Base-by-base conservation (phyloP, 2,797 vertebrate species). In the Lophura swinhoii region DNA sequence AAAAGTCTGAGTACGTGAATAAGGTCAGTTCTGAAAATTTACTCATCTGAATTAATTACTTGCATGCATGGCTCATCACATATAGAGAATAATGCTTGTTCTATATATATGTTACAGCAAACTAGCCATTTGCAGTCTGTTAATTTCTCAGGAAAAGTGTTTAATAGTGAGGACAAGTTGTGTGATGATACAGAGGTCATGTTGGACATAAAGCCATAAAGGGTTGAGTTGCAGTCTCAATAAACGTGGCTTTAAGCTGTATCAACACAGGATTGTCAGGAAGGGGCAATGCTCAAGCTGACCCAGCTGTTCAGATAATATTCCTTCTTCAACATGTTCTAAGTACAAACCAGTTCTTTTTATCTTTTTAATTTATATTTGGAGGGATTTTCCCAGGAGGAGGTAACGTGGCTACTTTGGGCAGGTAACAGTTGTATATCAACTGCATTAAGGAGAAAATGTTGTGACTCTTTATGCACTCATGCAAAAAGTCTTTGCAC, bases 401-500 rank as follows among this genome's bases (percentile, higher is more conserved):
- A 78, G 58, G 63, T 59, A 81, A 26, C 21, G 14, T 4, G 64
- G 91, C 79, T 78, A 51, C 39, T 86, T 78, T 29, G 56, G 37
- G 43, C 20, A 3, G 55, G 41, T 88, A 84, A 64, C 84, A 84
- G 48, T 43, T 70, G 33, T 48, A 1, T 37, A 33, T 48, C 70
- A 73, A 14, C 73, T n/a, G 28, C 28, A 21, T 28, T 78, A 73
- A 79, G 67, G 56, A 22, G 26, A 35, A 58, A 41, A 93, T 84
- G 14, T 83, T 82, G 70, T 46, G 76, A 11, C 17, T 70, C 12
- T 41, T 85, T 37, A 4, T 23, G 51, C 6, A 23, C 39, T 96
- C 88, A 43, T 53, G 73, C 76, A 94, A 92, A 90, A 94, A 87
- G 18, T 75, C 82, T 74, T 94, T 76, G 14, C 88, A 0, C 88